A percentile compares a stretch with the other conserved stretches of the same genome.
These are phyloP conservation scores for Pammene aurita DNA, from an alignment of 2,888 invertebrate genomes.

Conservation along the genomic window DNA sequence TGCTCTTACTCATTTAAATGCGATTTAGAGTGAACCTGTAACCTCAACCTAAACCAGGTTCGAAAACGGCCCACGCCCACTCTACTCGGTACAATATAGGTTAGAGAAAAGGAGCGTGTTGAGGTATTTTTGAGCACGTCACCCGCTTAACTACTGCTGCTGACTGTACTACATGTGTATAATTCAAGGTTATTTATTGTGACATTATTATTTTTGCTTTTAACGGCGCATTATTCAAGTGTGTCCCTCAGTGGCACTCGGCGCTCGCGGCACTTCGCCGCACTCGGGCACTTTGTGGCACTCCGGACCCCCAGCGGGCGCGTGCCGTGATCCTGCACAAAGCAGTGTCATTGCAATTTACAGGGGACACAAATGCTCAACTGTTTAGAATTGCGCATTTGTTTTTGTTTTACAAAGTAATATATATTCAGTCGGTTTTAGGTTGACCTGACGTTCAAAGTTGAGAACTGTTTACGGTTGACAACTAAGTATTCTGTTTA, in stretches of 20 bases:
- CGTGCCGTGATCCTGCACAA: constrained; percentile 54
- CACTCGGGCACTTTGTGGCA: constrained; percentile 23
- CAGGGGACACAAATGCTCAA: constrained; percentile 31
- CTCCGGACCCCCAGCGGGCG: constrained; percentile 45
- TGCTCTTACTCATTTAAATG: no score
- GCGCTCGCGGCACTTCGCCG: constrained; percentile 11
- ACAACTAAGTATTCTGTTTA: no score
- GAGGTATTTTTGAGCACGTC: no score
- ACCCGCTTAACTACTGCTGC: no score
- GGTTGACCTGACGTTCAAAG: no score
- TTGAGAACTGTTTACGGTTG: no score
- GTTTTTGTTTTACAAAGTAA: constrained; percentile 3
- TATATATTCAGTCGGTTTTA: not conserved
- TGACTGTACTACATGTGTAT: not conserved
- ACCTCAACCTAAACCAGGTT: no score
- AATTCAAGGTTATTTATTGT: not conserved
- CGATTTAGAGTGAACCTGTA: no score
- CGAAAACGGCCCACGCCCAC: no score
- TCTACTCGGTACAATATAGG: no score
- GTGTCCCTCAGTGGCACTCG: constrained; percentile 13
- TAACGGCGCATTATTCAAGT: constrained; percentile 19
- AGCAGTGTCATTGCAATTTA: constrained; percentile 42
- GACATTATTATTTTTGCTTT: constrained; percentile 1
- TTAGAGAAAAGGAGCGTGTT: no score
- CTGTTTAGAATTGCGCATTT: constrained; percentile 28